Percentiles rank a stretch among this genome's conserved stretches.
phyloP scores from a whole-genome alignment of 2,113 vertebrate species.

The Leucosticte australis region DNA sequence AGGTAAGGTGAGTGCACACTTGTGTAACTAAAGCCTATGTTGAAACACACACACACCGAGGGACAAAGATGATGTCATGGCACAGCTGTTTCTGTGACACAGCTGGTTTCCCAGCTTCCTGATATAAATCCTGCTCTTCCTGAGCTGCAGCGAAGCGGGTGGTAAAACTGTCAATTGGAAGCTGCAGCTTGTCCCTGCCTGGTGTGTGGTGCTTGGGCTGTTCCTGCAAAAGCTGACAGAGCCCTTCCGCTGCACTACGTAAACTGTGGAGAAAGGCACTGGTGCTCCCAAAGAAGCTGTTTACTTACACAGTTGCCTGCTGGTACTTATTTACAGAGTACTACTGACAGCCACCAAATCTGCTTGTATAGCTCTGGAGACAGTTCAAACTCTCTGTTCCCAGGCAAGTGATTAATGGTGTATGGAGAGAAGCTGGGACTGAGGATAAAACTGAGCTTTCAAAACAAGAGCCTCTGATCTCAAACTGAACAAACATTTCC shows the following conservation, averaged over 20 bases:
- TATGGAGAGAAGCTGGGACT: not conserved
- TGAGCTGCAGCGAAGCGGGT: not conserved
- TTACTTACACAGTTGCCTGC: constrained; percentile 46
- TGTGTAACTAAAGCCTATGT: not conserved
- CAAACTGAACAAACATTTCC: constrained; percentile 37
- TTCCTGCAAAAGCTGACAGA: not conserved
- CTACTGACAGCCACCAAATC: constrained; percentile 41
- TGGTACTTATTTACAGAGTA: constrained; percentile 58
- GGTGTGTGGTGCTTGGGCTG: not conserved
- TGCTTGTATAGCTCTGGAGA: constrained; percentile 46
- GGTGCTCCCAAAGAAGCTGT: constrained; percentile 45
- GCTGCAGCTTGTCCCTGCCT: not conserved
- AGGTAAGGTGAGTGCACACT: not conserved
- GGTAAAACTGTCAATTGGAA: not conserved
- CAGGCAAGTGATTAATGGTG: constrained; percentile 40
- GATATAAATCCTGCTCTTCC: not conserved
- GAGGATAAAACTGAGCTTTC: constrained; percentile 38
- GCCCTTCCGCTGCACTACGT: not conserved
- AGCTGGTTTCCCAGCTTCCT: not conserved
- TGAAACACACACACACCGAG: not conserved
- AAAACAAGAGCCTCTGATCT: constrained; percentile 53
- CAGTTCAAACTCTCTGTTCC: constrained; percentile 10
- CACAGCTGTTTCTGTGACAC: constrained; percentile 15
- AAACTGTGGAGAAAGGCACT: not conserved
- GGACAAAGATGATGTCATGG: constrained; percentile 10